phyloP scores from a whole-genome alignment of 2,113 vertebrate genomes.

The Mesocricetus auratus region DNA sequence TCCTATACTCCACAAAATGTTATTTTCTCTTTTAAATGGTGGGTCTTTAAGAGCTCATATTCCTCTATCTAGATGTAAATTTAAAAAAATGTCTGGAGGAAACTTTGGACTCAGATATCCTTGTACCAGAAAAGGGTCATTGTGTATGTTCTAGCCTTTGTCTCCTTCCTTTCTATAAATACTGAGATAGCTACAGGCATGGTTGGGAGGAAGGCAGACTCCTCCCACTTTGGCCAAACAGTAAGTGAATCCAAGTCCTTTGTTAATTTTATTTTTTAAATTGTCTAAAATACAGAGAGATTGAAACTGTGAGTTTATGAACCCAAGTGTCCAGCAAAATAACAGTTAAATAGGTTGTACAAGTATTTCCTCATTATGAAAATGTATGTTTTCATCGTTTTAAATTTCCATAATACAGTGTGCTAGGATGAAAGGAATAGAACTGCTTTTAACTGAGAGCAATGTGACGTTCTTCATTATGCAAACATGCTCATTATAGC shows the following conservation, averaged over 20 bases:
- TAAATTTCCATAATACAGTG: constrained; percentile 28
- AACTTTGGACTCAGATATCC: background rate
- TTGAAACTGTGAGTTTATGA: background rate
- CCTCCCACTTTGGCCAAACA: background rate
- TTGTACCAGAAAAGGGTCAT: background rate
- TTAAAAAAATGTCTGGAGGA: background rate
- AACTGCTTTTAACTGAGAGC: background rate
- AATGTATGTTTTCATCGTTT: constrained; percentile 11
- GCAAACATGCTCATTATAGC: constrained; percentile 12
- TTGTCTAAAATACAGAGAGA: background rate
- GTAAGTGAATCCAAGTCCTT: background rate
- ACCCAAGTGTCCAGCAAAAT: background rate
- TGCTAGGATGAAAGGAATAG: background rate
- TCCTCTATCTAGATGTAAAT: background rate
- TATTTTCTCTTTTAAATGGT: background rate
- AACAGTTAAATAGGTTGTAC: background rate
- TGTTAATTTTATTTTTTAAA: background rate
- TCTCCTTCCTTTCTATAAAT: background rate
- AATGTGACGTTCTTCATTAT: background rate
- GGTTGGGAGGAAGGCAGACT: background rate
- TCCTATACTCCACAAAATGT: background rate
- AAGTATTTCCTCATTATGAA: constrained; percentile 23
- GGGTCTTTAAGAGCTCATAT: background rate
- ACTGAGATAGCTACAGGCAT: background rate
- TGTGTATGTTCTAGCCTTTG: background rate